Conservation (phyloP, 2,113 vertebrate species). For the Grus americana region DNA sequence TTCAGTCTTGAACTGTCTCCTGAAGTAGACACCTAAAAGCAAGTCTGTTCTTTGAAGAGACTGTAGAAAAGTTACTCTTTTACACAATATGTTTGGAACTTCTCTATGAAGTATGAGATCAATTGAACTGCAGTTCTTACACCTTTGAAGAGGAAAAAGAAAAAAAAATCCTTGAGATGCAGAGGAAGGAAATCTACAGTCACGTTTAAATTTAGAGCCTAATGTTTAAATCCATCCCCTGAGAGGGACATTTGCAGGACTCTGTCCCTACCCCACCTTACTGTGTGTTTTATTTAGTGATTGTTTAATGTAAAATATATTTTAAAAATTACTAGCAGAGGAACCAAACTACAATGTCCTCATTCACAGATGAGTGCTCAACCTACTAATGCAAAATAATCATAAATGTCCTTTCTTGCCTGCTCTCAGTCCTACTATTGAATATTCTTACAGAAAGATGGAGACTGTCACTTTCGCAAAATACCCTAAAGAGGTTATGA, state of each 20-base stretch:
- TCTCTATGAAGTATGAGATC: neutral
- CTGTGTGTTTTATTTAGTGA: neutral
- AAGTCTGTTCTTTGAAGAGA: neutral
- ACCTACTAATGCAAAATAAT: neutral
- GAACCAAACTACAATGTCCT: neutral
- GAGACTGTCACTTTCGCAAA: neutral
- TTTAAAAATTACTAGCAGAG: neutral
- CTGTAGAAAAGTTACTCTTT: neutral
- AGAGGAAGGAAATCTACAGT: neutral
- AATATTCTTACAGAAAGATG: neutral
- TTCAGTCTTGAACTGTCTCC: neutral
- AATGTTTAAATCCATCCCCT: neutral
- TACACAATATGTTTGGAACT: neutral
- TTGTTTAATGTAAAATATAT: neutral
- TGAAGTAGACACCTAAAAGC: neutral
- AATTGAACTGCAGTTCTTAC: neutral
- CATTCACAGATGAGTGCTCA: neutral
- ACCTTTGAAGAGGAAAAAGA: neutral
- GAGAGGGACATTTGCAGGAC: neutral
- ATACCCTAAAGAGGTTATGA: neutral
- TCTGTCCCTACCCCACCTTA: neutral
- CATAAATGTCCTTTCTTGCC: neutral
- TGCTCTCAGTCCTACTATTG: neutral
- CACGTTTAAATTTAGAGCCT: neutral
- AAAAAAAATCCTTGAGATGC: neutral